These are phyloP conservation scores for Kobus ellipsiprymnus DNA, from an alignment of 2,113 vertebrate genomes.

Conservation along the genomic window DNA sequence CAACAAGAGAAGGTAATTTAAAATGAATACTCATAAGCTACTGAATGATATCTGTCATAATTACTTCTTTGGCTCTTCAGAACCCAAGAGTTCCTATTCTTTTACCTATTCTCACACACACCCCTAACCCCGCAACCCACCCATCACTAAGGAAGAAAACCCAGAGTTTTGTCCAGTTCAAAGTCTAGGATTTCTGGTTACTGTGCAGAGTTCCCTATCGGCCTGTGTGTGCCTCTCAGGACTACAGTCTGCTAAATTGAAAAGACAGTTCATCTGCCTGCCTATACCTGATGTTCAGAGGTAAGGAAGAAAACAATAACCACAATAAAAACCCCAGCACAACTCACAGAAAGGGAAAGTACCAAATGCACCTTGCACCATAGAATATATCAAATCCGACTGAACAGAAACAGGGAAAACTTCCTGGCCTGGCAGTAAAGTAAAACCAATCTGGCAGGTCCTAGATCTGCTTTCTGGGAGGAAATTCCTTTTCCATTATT, in stretches of 20 bases:
- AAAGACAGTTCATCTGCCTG: not conserved
- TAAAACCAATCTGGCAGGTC: not conserved
- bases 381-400: not conserved
- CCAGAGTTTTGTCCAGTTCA: not conserved
- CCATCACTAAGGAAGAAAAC: not conserved
- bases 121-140: rapidly evolving
- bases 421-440: not conserved
- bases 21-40: not conserved
- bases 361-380: not conserved
- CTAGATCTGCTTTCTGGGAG: not conserved
- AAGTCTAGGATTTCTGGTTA: not conserved
- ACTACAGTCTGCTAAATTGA: not conserved
- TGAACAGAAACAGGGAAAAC: not conserved
- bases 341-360: not conserved
- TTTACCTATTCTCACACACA: not conserved
- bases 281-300: not conserved
- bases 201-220: not conserved
- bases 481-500: not conserved
- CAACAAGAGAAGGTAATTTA: not conserved
- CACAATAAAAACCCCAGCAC: not conserved
- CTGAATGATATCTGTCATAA: not conserved
- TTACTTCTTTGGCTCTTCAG: not conserved
- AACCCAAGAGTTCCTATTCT: not conserved
- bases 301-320: not conserved
- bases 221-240: not conserved